A percentile compares a stretch with the other conserved stretches of the same genome.
These are phyloP conservation scores for Pyrocephalus nanus DNA, from an alignment of 2,797 vertebrate genomes.

Conservation along the genomic window DNA sequence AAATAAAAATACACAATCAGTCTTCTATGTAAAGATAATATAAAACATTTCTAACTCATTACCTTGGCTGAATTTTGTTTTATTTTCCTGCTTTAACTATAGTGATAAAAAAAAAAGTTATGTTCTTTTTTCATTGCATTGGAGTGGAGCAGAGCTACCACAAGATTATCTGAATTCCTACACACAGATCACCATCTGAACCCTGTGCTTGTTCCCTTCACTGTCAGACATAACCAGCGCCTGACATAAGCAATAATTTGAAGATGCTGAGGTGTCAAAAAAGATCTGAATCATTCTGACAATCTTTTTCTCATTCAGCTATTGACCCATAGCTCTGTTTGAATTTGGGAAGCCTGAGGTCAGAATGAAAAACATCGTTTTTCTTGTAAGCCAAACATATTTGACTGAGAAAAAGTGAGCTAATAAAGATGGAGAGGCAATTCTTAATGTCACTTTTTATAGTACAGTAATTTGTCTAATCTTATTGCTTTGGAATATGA, in stretches of 20 bases:
- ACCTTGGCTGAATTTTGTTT: neutral
- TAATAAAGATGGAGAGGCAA: slow-evolving; percentile 13
- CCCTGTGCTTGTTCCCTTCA: neutral
- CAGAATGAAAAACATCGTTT: neutral
- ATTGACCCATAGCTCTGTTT: neutral
- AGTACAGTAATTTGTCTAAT: slow-evolving; percentile 21
- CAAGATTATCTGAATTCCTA: neutral
- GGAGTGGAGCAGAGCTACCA: neutral
- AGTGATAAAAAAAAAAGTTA: neutral
- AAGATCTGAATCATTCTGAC: neutral
- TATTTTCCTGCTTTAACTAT: neutral
- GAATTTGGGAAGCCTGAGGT: slow-evolving; percentile 12
- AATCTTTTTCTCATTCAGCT: neutral
- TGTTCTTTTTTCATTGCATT: neutral
- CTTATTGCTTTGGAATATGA: neutral
- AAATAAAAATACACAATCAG: neutral
- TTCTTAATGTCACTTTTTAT: slow-evolving; percentile 17
- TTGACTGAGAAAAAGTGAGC: neutral
- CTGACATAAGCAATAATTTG: neutral
- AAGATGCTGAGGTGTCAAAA: slow-evolving; percentile 23
- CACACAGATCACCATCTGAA: neutral
- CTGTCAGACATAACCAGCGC: neutral
- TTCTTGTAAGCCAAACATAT: neutral
- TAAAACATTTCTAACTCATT: neutral
- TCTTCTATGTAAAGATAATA: neutral